Evolutionary conservation across 2,113 vertebrate genomes (phyloP).

Genomic region (Neofelis nebulosa): DNA sequence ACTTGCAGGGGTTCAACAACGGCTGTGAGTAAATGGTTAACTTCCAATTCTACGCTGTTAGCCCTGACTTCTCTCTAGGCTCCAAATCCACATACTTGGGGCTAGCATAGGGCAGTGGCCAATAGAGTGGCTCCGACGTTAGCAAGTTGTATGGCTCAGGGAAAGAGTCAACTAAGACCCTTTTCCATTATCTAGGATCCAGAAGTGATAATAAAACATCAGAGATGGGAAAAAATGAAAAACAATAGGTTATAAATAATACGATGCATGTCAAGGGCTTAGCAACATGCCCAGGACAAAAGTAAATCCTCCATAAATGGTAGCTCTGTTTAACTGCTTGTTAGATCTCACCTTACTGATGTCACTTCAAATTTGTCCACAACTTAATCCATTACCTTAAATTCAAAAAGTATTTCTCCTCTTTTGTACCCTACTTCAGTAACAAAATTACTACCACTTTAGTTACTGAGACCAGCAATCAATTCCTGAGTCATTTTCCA

Average conservation of each 20-base stretch:
- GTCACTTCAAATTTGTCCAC: background rate
- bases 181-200: background rate
- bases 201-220: background rate
- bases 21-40: background rate
- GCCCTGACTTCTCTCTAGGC: background rate
- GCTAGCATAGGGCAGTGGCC: background rate
- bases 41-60: background rate
- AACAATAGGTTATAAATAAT: background rate
- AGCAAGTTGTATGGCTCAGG: background rate
- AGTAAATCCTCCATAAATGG: background rate
- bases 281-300: accelerated
- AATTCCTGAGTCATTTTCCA: background rate
- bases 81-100: background rate
- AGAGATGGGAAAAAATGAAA: background rate
- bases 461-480: background rate
- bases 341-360: background rate
- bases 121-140: background rate
- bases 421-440: background rate
- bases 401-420: background rate
- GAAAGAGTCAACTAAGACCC: background rate
- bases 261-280: background rate
- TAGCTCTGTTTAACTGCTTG: background rate
- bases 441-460: background rate
- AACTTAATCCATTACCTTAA: background rate
- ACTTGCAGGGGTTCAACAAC: background rate